Evolutionary conservation across 1,140 invertebrate genomes (phyloP).

Genomic region (Pseudomyrmex sp.): DNA sequence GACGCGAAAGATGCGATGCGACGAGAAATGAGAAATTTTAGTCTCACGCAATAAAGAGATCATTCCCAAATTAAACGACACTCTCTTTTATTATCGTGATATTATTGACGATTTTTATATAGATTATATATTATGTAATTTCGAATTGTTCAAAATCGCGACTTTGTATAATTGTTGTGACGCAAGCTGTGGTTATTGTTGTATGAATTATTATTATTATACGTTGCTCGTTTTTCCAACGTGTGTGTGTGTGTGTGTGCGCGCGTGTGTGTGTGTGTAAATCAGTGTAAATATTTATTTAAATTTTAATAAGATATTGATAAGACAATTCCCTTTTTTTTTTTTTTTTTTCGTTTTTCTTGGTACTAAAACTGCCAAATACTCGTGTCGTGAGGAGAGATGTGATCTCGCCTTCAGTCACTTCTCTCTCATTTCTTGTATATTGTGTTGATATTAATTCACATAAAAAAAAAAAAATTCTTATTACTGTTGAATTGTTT

Average conservation of each 20-base stretch:
- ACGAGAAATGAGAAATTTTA: constrained; percentile 50
- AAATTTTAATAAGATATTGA: constrained; percentile 44
- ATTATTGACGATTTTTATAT: constrained; percentile 20
- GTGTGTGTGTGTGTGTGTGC: constrained; percentile 16
- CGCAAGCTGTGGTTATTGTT: constrained; percentile 55
- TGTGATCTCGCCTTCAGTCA: constrained; percentile 51
- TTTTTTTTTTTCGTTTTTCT: neutral
- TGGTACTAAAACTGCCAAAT: constrained; percentile 56
- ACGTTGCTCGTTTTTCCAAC: constrained; percentile 57
- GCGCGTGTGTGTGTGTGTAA: constrained; percentile 24
- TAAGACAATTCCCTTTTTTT: constrained; percentile 34
- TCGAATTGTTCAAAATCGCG: constrained; percentile 28
- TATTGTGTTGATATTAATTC: constrained; percentile 68
- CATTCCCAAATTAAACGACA: constrained; percentile 64
- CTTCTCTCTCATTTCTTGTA: constrained; percentile 67
- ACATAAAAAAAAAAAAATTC: constrained; percentile 7
- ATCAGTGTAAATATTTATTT: constrained; percentile 71
- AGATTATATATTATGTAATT: too few relatives aligned
- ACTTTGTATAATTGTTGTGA: constrained; percentile 71
- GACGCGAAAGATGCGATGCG: constrained; percentile 9
- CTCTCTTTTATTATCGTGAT: constrained; percentile 49
- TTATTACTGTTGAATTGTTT: constrained; percentile 21
- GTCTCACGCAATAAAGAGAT: constrained; percentile 14
- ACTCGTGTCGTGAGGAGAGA: neutral
- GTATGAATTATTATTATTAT: constrained; percentile 55